phyloP scores from a whole-genome alignment of 2,113 vertebrate genomes.

The Suricata suricatta region DNA sequence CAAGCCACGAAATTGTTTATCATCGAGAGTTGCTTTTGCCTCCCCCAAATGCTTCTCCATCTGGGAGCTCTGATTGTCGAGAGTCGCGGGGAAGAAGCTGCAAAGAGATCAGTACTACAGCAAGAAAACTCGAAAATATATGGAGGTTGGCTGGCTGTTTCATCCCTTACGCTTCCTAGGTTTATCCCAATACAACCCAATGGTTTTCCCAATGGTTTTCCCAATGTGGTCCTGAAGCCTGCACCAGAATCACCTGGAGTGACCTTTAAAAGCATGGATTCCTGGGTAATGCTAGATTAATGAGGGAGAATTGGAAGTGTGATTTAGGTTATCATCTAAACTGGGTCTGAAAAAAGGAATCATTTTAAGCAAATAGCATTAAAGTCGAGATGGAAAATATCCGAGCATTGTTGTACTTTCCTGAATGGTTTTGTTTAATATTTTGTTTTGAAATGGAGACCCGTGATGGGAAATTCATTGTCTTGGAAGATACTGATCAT shows the following conservation, averaged over 20 bases:
- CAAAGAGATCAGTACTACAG: background rate
- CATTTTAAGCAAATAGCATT: constrained; percentile 24
- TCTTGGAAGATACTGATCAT: background rate
- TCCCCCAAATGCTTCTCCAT: constrained; percentile 5
- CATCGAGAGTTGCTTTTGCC: background rate
- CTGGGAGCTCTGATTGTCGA: background rate
- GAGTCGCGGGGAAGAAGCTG: background rate
- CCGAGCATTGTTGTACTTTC: background rate
- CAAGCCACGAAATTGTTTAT: constrained; percentile 25
- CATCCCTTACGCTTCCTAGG: background rate
- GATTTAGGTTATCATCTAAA: background rate
- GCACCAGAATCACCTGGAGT: background rate
- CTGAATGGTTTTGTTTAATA: background rate
- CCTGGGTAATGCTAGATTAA: background rate
- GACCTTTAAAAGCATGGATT: background rate
- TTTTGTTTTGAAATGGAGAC: constrained; percentile 38
- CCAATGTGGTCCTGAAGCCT: background rate
- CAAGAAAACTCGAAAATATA: background rate
- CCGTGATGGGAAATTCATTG: background rate
- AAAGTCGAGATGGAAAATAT: background rate
- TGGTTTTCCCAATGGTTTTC: background rate
- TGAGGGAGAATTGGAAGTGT: background rate
- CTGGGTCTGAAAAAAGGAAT: background rate
- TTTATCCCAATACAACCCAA: background rate
- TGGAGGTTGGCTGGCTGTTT: background rate